phyloP scores from a whole-genome alignment of 35 echinoderm and acorn worm genomes.

The Hemicentrotus pulcherrimus region DNA sequence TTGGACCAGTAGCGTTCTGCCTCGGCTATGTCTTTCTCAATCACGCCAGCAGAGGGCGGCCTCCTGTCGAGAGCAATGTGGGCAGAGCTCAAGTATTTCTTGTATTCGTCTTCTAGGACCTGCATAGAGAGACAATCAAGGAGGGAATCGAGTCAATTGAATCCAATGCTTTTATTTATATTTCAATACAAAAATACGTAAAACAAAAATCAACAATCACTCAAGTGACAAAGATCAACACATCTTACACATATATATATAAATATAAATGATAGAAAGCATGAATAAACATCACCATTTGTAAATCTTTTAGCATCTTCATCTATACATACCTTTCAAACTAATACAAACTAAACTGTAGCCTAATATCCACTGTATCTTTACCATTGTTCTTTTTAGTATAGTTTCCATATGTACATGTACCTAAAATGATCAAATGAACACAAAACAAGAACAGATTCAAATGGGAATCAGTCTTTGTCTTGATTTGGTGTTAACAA shows the following conservation, averaged over 20 bases:
- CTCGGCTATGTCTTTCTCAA: conserved; percentile 77
- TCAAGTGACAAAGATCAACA: too few relatives aligned
- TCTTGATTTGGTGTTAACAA: neutral
- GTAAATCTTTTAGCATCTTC: too few relatives aligned
- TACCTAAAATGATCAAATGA: too few relatives aligned
- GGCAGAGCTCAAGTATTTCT: conserved; percentile 85
- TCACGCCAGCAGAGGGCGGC: conserved; percentile 43
- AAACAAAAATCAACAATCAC: too few relatives aligned
- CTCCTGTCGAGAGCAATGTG: conserved; percentile 67
- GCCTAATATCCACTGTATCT: too few relatives aligned
- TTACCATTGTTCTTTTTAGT: neutral
- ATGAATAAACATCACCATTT: too few relatives aligned
- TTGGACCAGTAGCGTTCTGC: conserved; percentile 69
- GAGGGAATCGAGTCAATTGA: neutral
- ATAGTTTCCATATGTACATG: neutral
- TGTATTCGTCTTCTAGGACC: conserved; percentile 69
- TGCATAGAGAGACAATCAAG: conserved; percentile 35
- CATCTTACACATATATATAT: too few relatives aligned
- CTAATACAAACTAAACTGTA: too few relatives aligned
- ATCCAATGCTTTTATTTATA: neutral
- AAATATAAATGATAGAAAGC: too few relatives aligned
- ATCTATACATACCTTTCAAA: too few relatives aligned
- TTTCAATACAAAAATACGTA: too few relatives aligned
- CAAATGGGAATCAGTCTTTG: neutral
- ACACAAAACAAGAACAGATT: too few relatives aligned